Base-by-base conservation (phyloP, 2,113 vertebrate species). In the Ancistrus triradiatus region DNA sequence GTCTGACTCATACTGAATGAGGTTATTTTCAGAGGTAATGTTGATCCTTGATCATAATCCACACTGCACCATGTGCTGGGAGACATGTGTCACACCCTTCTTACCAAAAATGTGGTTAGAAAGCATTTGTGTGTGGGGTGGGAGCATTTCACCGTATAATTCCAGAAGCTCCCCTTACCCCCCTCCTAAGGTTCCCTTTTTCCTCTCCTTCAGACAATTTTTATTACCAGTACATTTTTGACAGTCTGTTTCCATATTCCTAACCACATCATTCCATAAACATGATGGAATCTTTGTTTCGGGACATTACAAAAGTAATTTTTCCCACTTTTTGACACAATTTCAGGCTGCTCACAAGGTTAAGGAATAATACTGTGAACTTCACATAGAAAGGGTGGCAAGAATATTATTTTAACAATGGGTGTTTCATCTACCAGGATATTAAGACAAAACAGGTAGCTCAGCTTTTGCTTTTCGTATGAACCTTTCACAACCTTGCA, bases 241-340 rank as follows among this genome's bases (percentile, higher is more conserved):
- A 79, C 58, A 17, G 73, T 85, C 76, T 81, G 80, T 89, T 88
- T 87, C 87, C 85, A 88, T 87, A 87, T 84, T 85, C 69, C 74
- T 66, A 80, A 83, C 84, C 86, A 77, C 85, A 71, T 56, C 83
- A 88, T 90, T 89, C 85, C 84, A 84, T 79, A 84, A 87, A 85
- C 84, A 87, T 88, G 87, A 90, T 86, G 85, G 85, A 86, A 90
- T 86, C 79, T 85, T 86, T 77, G 81, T 84, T 86, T 81, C 57
- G 76, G 59, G 68, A 52, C 22, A 47, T 77, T 83, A 77, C 69
- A 85, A 68, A 76, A 64, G 47, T 21, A 18, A 63, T 74, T 70
- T 77, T 74, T 72, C 68, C 74, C 59, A 72, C 73, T 78, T 75
- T 78, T 83, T 83, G 74, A 87, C 77, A 78, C 69, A 80, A 66